phyloP scores from a whole-genome alignment of 2,113 vertebrate species.

The Seriola aureovittata region DNA sequence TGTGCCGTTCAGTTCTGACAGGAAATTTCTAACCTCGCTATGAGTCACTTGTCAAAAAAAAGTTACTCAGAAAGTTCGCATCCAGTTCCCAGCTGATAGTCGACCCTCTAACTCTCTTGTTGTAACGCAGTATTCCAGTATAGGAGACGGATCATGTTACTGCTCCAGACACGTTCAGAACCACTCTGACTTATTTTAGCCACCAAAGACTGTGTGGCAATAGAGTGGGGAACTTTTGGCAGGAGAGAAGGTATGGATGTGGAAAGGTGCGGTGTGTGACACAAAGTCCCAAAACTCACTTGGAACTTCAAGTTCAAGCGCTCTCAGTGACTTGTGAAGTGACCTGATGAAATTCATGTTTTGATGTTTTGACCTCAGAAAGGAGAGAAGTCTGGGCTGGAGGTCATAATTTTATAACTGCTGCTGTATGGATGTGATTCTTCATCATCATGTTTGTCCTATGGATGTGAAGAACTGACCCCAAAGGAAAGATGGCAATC shows the following conservation, averaged over 20 bases:
- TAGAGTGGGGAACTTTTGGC: background rate
- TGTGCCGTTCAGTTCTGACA: background rate
- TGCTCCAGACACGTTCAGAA: conserved; percentile 38
- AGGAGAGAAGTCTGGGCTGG: background rate
- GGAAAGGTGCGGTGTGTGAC: background rate
- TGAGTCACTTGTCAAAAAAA: conserved; percentile 21
- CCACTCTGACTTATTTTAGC: conserved; percentile 53
- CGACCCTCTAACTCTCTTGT: conserved; percentile 43
- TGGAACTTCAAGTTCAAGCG: background rate
- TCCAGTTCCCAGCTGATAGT: conserved; percentile 38
- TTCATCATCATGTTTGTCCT: background rate
- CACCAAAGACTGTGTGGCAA: conserved; percentile 24
- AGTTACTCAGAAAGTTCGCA: conserved; percentile 37
- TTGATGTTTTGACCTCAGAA: background rate
- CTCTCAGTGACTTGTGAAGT: background rate
- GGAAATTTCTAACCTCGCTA: background rate
- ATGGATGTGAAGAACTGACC: background rate
- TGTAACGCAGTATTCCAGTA: conserved; percentile 63
- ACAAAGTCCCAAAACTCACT: background rate
- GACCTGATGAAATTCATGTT: background rate
- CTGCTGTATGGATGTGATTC: background rate
- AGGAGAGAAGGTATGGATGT: background rate
- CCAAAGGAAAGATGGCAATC: background rate
- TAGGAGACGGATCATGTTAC: conserved; percentile 61
- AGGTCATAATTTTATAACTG: background rate